Evolutionary conservation across 2,888 invertebrate genomes (phyloP), one percentile per base, ranked within the genome.

Genomic region (Rosalia funebris): DNA sequence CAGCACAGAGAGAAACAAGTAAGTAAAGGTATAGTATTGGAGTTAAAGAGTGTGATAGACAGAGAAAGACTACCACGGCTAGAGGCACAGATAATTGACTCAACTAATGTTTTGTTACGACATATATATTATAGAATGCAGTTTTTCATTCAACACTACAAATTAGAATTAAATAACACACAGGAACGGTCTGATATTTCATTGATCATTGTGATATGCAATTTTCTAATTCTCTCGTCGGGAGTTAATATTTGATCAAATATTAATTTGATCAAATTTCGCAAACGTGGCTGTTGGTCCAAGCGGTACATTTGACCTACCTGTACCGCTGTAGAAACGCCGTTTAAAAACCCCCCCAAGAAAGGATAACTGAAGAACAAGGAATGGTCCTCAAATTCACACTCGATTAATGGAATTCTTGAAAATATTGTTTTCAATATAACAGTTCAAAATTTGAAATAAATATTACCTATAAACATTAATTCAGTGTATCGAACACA

Each of bases 71-170:
- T 81, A 81, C 79, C 79, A 81, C 77, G 76, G 79, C 82, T 82
- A 82, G 79, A 85, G 85, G 85, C 85, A 85, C 85, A 85, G 84
- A 84, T 85, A 85, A 85, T 85, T 85, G 85, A 85, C 85, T 85
- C 85, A 85, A 85, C 85, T 85, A 84, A 84, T 79, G 71, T 80
- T 78, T 79, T 77, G 75, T 79, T 80, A 80, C 80, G 79, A 81
- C 80, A 81, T 79, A 75, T 79, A 78, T 79, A 77, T 78, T 77
- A 76, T 74, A 77, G 72, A 77, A 75, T 77, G 79, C 78, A 77
- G 74, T 62, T 67, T 69, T 73, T 71, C 64, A 73, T 63, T 71
- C 69, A 76, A 78, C 75, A 79, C 79, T 79, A 79, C 77, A 79
- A 78, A 78, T 77, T 76, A 72, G 76, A 77, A 70, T 75, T 37